Base-by-base conservation (phyloP, 1,140 invertebrate species). In the Trichomalopsis sarcophagae region DNA sequence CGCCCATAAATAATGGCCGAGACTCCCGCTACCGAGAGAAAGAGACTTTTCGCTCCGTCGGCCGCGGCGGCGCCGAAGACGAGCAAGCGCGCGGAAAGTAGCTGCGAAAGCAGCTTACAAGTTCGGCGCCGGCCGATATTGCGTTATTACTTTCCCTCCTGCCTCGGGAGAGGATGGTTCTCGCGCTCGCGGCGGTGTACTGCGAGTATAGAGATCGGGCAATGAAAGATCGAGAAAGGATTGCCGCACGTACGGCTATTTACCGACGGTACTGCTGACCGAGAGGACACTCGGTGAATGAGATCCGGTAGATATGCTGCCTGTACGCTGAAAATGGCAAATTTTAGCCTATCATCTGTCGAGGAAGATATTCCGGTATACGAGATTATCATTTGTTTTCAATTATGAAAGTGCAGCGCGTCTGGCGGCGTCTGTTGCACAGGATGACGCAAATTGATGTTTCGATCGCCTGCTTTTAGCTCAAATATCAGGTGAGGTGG, bases 171-270 rank as follows among this genome's bases (percentile, higher is more conserved):
- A 36, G 11, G 33, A n/a, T 21, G 23, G 40, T 27, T 33, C 4
- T 75, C 55, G 33, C 55, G 33, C 17, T 62, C 40, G 23, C 6
- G 27, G 27, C 30, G 13, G 27, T 62, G n/a, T 75, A 74, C n/a
- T 44, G 66, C 33, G 27, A 66, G 88, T 87, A 36, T 6, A 36
- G 33, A 36, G 5, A 6, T 6, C 33, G 33, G 5, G 33, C 33
- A 89, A 87, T 90, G 88, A 90, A 89, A 89, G 89, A 91, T 91
- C 86, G 88, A 69, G 77, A 87, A 91, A 89, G 89, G 89, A 91
- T 91, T 87, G 89, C 88, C 78, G 87, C 88, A 90, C 89, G 87
- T 89, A 87, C 73, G 88, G 85, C 86, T 85, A 88, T 88, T 87
- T 86, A 84, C 87, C 84, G 78, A 55, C 82, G 36, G 50, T 6